Conservation (phyloP, 1,140 invertebrate species). For the Samia ricini region DNA sequence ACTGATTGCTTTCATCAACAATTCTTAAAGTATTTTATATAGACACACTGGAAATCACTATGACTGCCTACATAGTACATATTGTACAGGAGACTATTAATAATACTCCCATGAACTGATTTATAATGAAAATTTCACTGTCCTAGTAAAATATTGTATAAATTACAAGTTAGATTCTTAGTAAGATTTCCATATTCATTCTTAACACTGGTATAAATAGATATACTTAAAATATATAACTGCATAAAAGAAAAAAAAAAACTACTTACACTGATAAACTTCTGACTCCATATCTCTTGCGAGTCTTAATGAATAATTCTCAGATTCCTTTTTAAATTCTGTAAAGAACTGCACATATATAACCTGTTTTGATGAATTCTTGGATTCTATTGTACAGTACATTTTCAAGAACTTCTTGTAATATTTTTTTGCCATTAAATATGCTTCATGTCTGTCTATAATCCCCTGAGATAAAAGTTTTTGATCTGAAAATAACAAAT, state of each 20-base stretch:
- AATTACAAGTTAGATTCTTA: not conserved
- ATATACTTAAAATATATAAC: too few relatives aligned
- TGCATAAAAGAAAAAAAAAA: conserved; percentile 6
- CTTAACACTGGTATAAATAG: not conserved
- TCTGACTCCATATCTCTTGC: conserved; percentile 37
- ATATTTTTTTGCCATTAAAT: conserved; percentile 63
- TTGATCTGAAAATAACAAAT: conserved; percentile 53
- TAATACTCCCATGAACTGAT: too few relatives aligned
- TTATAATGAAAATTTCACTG: too few relatives aligned
- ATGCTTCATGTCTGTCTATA: conserved; percentile 68
- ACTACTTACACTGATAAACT: conserved; percentile 53
- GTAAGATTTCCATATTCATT: not conserved
- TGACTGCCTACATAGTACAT: too few relatives aligned
- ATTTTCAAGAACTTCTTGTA: conserved; percentile 63
- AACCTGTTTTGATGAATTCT: conserved; percentile 36
- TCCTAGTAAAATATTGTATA: too few relatives aligned
- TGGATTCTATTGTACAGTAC: conserved; percentile 56
- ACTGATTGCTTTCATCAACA: too few relatives aligned
- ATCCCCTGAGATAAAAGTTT: conserved; percentile 59
- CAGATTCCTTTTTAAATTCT: conserved; percentile 56
- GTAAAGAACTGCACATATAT: conserved; percentile 65
- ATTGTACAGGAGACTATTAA: too few relatives aligned
- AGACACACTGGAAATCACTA: too few relatives aligned
- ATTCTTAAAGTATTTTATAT: too few relatives aligned
- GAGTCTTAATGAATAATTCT: conserved; percentile 52